Base-by-base conservation (phyloP, 2,113 vertebrate genomes). In the Aldabrachelys gigantea region DNA sequence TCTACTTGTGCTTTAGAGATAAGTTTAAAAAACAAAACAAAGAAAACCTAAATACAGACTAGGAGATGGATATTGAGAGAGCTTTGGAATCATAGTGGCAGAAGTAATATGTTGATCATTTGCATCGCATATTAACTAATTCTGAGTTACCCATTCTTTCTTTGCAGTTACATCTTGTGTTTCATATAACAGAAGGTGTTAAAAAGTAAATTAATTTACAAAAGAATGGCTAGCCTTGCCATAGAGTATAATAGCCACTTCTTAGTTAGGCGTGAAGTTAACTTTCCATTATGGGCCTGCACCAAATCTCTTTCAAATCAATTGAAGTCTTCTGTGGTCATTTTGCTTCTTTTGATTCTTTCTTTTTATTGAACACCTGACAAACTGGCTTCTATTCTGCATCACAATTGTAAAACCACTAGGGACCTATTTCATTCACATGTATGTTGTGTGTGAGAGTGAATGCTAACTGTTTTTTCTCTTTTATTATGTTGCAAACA, bases 31-130 rank as follows among this genome's bases (percentile, higher is more conserved):
- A 62, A 62, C 25, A 62, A 62, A 62, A 31, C 29, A 62, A 69
- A 38, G 25, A 6, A 1, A 69, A 75, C 92, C 47, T 94, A 88
- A 94, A 92, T 78, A 16, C 53, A 92, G 90, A 84, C 59, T 82
- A 35, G 87, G 94, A 95, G 86, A 92, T 69, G 57, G 95, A 96
- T 93, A 90, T 52, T 50, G 54, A 87, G 89, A 47, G 80, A 86
- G 3, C 31, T 78, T 91, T 81, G 69, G 91, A 94, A 25, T 83
- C 41, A 16, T 88, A 59, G 38, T 83, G 78, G 84, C 29, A 90
- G 75, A 91, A 87, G 56, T 90, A 90, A 89, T 93, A 80, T 27
- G 59, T 85, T 80, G 54, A 31, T 88, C 69, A 82, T 54, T 87
- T 25, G 19, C 59, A 85, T 88, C 85, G 44, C 24, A 5, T 78